Evolutionary conservation across 2,888 invertebrate species (phyloP).

Genomic region (Eulithis testata): DNA sequence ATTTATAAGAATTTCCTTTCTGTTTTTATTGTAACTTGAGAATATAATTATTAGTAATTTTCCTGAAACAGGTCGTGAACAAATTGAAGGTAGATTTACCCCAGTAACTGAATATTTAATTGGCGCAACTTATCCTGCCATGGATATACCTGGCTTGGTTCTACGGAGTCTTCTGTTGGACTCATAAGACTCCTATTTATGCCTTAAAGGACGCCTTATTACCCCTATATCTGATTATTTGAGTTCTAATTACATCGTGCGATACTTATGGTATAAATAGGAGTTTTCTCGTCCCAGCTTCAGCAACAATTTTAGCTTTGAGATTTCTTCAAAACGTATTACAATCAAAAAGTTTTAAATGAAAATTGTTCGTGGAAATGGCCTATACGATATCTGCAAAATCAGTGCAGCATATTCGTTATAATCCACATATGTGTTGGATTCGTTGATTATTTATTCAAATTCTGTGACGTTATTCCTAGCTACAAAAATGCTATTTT

Average conservation of each 20-base stretch:
- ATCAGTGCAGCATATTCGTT: slow-evolving; percentile 15
- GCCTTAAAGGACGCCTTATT: not conserved
- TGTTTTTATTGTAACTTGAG: slow-evolving; percentile 4
- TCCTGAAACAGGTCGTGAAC: slow-evolving; percentile 19
- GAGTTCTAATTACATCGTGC: too few relatives aligned
- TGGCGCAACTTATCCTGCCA: slow-evolving; percentile 1
- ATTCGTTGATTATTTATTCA: slow-evolving; percentile 23
- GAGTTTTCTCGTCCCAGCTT: not conserved
- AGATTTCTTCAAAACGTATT: not conserved
- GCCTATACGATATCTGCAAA: slow-evolving; percentile 5
- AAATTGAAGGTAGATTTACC: not conserved
- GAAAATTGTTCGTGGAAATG: slow-evolving; percentile 1
- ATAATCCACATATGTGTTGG: not conserved
- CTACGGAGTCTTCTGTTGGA: slow-evolving; percentile 21
- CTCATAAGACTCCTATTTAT: slow-evolving; percentile 8
- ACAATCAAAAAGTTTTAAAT: too few relatives aligned
- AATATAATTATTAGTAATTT: slow-evolving; percentile 21
- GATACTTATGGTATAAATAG: too few relatives aligned
- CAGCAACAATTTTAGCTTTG: not conserved
- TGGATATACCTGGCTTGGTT: slow-evolving; percentile 21
- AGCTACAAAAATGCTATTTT: not conserved
- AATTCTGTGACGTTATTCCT: slow-evolving; percentile 15
- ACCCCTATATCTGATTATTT: not conserved
- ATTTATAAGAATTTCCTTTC: slow-evolving; percentile 1
- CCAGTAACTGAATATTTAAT: slow-evolving; percentile 10